Conservation (phyloP, 1,140 invertebrate genomes). For the Cheumatopsyche charites region DNA sequence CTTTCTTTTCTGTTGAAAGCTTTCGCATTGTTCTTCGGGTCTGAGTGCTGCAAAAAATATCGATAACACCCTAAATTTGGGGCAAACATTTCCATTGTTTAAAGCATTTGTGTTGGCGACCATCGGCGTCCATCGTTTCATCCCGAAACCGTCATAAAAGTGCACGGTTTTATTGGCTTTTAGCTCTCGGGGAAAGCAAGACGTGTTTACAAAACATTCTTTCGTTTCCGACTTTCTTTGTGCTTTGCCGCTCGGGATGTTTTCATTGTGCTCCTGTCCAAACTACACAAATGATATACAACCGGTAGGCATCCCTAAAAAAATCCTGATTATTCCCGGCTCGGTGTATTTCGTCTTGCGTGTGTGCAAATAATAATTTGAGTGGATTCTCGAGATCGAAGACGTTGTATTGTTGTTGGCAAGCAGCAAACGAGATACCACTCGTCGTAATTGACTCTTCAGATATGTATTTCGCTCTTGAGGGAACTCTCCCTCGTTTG, state of each 20-base stretch:
- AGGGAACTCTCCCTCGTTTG: conserved; percentile 20
- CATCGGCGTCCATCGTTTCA: conserved; percentile 18
- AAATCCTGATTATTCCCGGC: neutral
- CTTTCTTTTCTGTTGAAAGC: conserved; percentile 1
- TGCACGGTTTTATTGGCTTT: conserved; percentile 30
- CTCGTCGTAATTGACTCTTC: conserved; percentile 31
- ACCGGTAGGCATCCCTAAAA: neutral
- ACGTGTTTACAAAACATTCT: neutral
- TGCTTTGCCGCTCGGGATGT: conserved; percentile 11
- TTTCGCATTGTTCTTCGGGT: neutral
- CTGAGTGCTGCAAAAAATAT: conserved; percentile 1
- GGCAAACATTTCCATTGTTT: conserved; percentile 14
- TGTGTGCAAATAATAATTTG: conserved; percentile 18
- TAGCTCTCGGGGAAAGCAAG: conserved; percentile 1
- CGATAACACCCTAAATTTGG: conserved; percentile 8
- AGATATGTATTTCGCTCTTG: conserved; percentile 25
- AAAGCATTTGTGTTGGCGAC: conserved; percentile 9
- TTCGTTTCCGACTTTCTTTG: conserved; percentile 18
- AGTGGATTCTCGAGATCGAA: conserved; percentile 10
- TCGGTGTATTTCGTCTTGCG: neutral
- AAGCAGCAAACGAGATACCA: conserved; percentile 27
- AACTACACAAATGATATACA: conserved; percentile 1
- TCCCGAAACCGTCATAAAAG: conserved; percentile 19
- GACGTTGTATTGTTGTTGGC: neutral
- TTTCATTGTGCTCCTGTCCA: neutral